Conservation (phyloP, 2,797 vertebrate genomes). For the Enteromius thamalakanensis region DNA sequence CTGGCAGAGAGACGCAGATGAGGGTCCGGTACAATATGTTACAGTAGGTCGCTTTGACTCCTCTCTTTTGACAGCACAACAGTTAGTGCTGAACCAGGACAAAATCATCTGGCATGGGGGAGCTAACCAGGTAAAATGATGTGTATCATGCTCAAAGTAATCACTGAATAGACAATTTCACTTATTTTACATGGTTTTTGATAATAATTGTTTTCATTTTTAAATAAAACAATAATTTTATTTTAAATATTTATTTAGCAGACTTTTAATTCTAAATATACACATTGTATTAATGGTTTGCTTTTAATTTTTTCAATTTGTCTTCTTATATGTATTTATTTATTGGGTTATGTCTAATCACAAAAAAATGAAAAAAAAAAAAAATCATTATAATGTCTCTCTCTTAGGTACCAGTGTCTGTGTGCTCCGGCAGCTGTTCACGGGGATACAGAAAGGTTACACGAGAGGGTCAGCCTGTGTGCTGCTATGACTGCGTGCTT, state of each 20-base stretch:
- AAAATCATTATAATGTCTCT: background rate
- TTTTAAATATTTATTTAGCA: background rate
- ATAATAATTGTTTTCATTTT: background rate
- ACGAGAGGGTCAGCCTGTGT: slow-evolving; percentile 61
- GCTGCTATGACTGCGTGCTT: slow-evolving; percentile 66
- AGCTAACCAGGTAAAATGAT: slow-evolving; percentile 50
- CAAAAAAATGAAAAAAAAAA: background rate
- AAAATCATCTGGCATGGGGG: slow-evolving; percentile 61
- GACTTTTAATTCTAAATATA: background rate
- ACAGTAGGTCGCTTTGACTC: slow-evolving; percentile 66
- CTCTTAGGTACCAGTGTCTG: slow-evolving; percentile 62
- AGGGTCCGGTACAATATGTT: slow-evolving; percentile 54
- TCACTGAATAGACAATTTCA: background rate
- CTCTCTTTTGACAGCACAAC: slow-evolving; percentile 52
- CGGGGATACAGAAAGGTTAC: slow-evolving; percentile 63
- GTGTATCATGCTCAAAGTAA: background rate
- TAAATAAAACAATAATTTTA: background rate
- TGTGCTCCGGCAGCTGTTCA: slow-evolving; percentile 62
- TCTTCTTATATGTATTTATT: background rate
- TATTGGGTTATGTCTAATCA: background rate
- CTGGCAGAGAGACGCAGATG: slow-evolving; percentile 60
- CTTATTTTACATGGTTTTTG: background rate
- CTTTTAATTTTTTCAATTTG: background rate
- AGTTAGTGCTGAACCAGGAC: slow-evolving; percentile 58
- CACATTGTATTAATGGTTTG: background rate